Evolutionary conservation across 2,888 invertebrate genomes (phyloP).

Genomic region (Cephus spinipes): DNA sequence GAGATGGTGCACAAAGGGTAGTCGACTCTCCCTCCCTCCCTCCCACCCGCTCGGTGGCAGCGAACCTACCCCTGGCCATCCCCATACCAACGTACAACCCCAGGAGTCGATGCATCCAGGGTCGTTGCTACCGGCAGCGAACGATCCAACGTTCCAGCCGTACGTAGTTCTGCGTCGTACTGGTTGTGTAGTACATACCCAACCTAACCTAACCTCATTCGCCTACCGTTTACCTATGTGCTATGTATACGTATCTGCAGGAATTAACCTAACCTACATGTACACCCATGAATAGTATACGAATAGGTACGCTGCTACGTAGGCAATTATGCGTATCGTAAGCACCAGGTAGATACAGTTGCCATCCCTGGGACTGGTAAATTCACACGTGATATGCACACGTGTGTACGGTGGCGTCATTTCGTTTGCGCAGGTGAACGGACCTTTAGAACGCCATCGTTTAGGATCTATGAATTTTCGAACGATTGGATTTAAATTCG

Average conservation of each 20-base stretch:
- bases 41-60: constrained; percentile 13
- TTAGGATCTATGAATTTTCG: neutral
- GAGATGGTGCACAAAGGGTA: constrained; percentile 46
- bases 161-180: neutral
- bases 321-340: neutral
- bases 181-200: neutral
- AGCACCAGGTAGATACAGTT: neutral
- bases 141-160: constrained; percentile 61
- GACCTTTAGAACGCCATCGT: neutral
- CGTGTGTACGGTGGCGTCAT: neutral
- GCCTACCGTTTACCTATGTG: neutral
- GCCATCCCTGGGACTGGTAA: neutral
- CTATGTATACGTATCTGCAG: neutral
- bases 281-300: neutral
- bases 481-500: neutral
- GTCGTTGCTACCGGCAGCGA: constrained; percentile 66
- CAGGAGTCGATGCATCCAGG: constrained; percentile 67
- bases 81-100: constrained; percentile 59
- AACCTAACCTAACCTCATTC: neutral
- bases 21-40: neutral
- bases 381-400: neutral
- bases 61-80: constrained; percentile 42
- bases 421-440: neutral
- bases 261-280: neutral
- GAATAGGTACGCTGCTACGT: neutral